Evolutionary conservation across 2,797 vertebrate genomes (phyloP).

Genomic region (Eulemur albifrons): DNA sequence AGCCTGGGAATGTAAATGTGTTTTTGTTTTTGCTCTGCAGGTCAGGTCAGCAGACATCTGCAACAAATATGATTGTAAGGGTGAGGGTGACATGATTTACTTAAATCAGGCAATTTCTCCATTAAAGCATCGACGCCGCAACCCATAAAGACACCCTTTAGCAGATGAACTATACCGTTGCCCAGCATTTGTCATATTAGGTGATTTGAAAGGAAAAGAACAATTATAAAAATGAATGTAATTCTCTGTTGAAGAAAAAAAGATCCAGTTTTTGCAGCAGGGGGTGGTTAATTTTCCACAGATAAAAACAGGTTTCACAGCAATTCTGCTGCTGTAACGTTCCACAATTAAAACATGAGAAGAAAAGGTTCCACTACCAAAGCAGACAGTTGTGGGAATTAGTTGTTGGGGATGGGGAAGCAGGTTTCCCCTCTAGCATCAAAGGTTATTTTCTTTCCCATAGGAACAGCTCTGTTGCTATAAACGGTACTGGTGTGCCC

Average conservation of each 20-base stretch:
- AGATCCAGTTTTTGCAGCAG: slow-evolving; percentile 72
- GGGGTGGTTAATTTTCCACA: slow-evolving; percentile 75
- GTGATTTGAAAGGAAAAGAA: slow-evolving; percentile 81
- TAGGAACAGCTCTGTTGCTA: slow-evolving; percentile 2
- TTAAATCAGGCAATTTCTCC: slow-evolving; percentile 80
- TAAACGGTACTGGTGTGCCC: neutral
- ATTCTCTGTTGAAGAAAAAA: slow-evolving; percentile 68
- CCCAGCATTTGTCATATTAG: slow-evolving; percentile 77
- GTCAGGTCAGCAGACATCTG: slow-evolving; percentile 80
- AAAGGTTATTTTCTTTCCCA: slow-evolving; percentile 40
- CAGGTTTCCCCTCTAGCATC: neutral
- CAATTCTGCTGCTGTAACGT: slow-evolving; percentile 58
- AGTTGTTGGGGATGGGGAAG: neutral
- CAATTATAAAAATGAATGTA: slow-evolving; percentile 80
- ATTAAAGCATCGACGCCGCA: slow-evolving; percentile 75
- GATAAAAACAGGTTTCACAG: slow-evolving; percentile 64
- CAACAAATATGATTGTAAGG: slow-evolving; percentile 77
- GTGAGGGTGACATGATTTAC: slow-evolving; percentile 80
- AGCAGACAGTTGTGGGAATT: slow-evolving; percentile 60
- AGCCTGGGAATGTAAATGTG: slow-evolving; percentile 76
- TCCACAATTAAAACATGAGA: slow-evolving; percentile 68
- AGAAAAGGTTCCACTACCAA: slow-evolving; percentile 42
- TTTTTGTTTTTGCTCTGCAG: slow-evolving; percentile 78
- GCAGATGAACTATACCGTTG: slow-evolving; percentile 74
- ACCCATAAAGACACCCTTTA: slow-evolving; percentile 79